Percentiles rank a stretch among this genome's conserved stretches.
Evolutionary conservation across 2,797 vertebrate species (phyloP).

Genomic region (Intellagama lesueurii): DNA sequence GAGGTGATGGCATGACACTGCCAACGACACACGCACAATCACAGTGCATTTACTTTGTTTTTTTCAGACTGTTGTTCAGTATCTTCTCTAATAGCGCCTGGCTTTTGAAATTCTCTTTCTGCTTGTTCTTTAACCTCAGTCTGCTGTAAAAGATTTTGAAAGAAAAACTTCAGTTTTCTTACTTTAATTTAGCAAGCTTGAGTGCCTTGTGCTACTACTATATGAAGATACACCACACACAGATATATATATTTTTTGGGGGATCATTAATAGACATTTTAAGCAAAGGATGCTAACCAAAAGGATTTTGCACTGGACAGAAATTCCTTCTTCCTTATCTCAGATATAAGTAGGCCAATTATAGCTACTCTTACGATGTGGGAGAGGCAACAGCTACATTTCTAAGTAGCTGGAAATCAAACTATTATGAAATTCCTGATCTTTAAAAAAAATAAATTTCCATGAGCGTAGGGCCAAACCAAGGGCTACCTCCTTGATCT

Average conservation of each 20-base stretch:
- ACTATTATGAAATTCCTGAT: not conserved
- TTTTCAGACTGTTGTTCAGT: slow-evolving; percentile 78
- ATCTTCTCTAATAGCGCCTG: slow-evolving; percentile 76
- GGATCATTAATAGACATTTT: not conserved
- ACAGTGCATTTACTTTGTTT: slow-evolving; percentile 77
- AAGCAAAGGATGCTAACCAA: not conserved
- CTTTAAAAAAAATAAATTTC: no score
- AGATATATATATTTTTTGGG: not conserved
- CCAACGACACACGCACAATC: slow-evolving; percentile 47
- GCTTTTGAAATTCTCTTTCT: slow-evolving; percentile 75
- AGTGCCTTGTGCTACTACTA: not conserved
- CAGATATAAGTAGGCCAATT: not conserved
- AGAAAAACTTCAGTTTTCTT: slow-evolving; percentile 65
- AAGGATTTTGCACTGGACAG: not conserved
- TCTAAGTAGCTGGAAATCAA: not conserved
- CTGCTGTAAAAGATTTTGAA: slow-evolving; percentile 74
- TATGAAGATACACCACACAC: not conserved
- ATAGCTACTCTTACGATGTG: not conserved
- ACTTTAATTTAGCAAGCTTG: not conserved
- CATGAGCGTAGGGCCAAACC: no score
- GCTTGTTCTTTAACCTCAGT: slow-evolving; percentile 73
- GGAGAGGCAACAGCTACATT: not conserved
- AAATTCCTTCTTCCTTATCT: not conserved
- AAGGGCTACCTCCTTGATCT: no score
- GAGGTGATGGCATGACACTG: slow-evolving; percentile 34